Base-by-base conservation (phyloP, 2,888 invertebrate species). In the Chrysomela aeneicollis region DNA sequence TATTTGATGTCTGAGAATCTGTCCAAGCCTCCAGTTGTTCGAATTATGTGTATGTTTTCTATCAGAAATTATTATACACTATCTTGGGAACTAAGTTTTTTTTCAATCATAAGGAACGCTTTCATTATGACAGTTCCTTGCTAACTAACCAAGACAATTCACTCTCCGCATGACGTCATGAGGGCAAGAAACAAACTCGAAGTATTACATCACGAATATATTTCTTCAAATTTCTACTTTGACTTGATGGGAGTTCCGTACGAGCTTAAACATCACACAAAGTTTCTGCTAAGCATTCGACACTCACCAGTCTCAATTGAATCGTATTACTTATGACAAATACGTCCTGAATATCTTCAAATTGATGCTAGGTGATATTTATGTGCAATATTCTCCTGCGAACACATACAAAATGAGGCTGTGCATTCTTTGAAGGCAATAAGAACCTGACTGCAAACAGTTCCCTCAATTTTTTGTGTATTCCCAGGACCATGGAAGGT, bases 201-300 rank as follows among this genome's bases (percentile, higher is more conserved):
- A 6, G 26, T 5, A 26, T 26, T 6, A 26, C 3, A 5, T 26
- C 26, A 6, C 3, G 6, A 26, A 3, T 5, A 26, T 26, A 5
- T 3, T 5, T 26, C 4, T 26, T 26, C 6, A 26, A 5, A 5
- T 26, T 26, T 26, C 35, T 12, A 35, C 12, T 35, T 35, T 12
- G 12, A 42, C 42, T 15, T n/a, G 6, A n/a, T 42, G 42, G 15
- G 42, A 42, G 42, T 42, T 42, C 15, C 2, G 15, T n/a, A n/a
- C 3, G 3, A 42, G 15, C 12, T 15, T 15, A 15, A 3, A 15
- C 12, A 4, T 46, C 12, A 57, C 57, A 57, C 26, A 55, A 51
- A 72, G 74, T 77, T 79, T 78, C 80, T 81, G 81, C 81, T 64
- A 79, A 81, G 77, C 80, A 81, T 81, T 81, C 81, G 81, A 81